Evolutionary conservation across 2,113 vertebrate species (phyloP).

Genomic region (Coturnix japonica): DNA sequence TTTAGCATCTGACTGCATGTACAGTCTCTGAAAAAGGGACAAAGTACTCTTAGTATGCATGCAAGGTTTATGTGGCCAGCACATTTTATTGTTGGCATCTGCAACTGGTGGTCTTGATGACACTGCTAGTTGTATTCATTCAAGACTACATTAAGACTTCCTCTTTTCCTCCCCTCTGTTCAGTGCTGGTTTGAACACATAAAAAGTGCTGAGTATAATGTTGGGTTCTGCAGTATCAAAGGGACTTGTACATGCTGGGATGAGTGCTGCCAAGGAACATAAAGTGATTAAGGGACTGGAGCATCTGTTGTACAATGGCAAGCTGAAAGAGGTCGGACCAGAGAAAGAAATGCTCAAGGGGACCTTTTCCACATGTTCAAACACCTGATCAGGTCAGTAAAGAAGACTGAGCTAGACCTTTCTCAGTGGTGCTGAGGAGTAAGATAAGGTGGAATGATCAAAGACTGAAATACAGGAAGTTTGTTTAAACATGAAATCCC

Average conservation of each 20-base stretch:
- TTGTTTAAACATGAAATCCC: background rate
- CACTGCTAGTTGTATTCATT: background rate
- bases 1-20: background rate
- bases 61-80: background rate
- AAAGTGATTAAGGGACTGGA: background rate
- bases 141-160: background rate
- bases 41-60: background rate
- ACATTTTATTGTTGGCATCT: background rate
- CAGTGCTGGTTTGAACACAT: background rate
- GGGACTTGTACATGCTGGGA: background rate
- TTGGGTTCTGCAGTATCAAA: background rate
- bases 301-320: background rate
- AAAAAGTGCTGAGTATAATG: background rate
- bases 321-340: background rate
- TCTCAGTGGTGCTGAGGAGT: background rate
- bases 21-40: background rate
- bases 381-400: background rate
- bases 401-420: background rate
- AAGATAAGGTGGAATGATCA: background rate
- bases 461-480: background rate
- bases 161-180: background rate
- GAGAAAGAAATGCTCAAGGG: background rate
- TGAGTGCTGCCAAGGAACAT: background rate
- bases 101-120: background rate
- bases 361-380: background rate